Evolutionary conservation across 1,140 invertebrate species (phyloP).

Genomic region (Megalopta genalis): DNA sequence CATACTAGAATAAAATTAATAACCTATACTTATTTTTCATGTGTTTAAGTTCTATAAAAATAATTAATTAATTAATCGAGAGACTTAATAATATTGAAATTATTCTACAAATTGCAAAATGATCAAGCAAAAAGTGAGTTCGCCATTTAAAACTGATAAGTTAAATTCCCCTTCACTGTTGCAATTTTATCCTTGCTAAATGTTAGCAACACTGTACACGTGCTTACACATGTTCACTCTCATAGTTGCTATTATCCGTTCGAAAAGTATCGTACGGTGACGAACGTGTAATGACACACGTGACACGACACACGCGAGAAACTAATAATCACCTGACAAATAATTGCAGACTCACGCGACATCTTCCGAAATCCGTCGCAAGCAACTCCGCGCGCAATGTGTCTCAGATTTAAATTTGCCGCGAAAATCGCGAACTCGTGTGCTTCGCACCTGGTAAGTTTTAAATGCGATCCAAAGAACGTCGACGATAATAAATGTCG

Average conservation of each 20-base stretch:
- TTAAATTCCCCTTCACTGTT: not conserved
- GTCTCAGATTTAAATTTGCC: not conserved
- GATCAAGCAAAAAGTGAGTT: not conserved
- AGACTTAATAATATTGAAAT: not conserved
- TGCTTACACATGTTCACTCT: slow-evolving; percentile 15
- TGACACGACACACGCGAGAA: slow-evolving; percentile 21
- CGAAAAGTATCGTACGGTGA: slow-evolving; percentile 31
- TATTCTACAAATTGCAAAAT: not conserved
- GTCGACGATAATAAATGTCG: no score
- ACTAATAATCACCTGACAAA: slow-evolving; percentile 22
- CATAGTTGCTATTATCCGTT: slow-evolving; percentile 6
- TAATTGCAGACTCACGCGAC: slow-evolving; percentile 35
- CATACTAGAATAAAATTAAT: no score
- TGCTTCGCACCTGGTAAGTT: not conserved
- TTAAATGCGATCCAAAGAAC: no score
- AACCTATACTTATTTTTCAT: no score
- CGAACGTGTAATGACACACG: slow-evolving; percentile 30
- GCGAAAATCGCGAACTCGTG: not conserved
- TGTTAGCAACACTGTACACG: slow-evolving; percentile 14
- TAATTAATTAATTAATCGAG: not conserved
- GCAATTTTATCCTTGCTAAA: not conserved
- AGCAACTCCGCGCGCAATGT: not conserved
- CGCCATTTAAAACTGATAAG: not conserved
- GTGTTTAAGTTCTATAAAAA: not conserved
- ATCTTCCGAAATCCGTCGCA: slow-evolving; percentile 45